Evolutionary conservation across 2,113 vertebrate genomes (phyloP).

Genomic region (Plecotus auritus): DNA sequence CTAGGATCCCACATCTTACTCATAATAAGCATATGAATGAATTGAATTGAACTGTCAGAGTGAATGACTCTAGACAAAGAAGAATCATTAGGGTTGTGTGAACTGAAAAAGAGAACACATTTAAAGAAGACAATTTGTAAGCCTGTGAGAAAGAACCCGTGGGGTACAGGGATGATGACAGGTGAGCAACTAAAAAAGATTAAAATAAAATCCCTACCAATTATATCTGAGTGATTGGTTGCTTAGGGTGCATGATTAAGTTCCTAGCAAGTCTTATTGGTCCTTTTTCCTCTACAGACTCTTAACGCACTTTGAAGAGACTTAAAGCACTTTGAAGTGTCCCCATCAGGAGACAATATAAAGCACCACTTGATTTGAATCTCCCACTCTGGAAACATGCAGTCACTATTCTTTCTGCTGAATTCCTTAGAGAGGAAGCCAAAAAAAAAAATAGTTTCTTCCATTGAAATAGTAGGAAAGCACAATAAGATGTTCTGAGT

Average conservation of each 20-base stretch:
- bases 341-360: not conserved
- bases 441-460: not conserved
- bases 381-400: not conserved
- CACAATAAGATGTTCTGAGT: not conserved
- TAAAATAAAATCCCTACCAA: not conserved
- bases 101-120: not conserved
- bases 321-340: slow-evolving; percentile 2
- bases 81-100: not conserved
- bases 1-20: not conserved
- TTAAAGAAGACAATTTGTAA: not conserved
- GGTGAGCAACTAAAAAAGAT: not conserved
- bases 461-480: not conserved
- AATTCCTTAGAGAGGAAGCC: not conserved
- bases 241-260: not conserved
- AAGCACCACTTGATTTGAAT: not conserved
- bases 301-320: slow-evolving; percentile 2
- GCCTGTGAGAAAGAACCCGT: not conserved
- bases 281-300: not conserved
- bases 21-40: not conserved
- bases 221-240: not conserved
- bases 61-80: not conserved
- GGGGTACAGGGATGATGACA: not conserved
- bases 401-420: not conserved
- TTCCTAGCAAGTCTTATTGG: not conserved
- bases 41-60: not conserved